phyloP scores from a whole-genome alignment of 2,797 vertebrate genomes.

The Vespertilio murinus region DNA sequence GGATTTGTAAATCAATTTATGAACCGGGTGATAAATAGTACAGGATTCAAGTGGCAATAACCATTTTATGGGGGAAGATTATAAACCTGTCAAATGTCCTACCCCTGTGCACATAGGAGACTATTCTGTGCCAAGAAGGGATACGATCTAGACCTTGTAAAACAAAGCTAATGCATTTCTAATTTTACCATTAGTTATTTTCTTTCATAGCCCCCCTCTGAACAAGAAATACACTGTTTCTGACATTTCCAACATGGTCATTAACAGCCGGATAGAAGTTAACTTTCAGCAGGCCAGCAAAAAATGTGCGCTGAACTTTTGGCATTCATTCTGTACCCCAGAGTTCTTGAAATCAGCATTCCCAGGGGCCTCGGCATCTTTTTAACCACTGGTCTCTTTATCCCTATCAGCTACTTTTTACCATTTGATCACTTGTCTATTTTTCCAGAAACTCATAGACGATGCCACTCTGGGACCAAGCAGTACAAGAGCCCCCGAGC shows the following conservation, averaged over 20 bases:
- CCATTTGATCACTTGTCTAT: background rate
- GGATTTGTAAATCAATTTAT: constrained; percentile 72
- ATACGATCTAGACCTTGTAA: constrained; percentile 16
- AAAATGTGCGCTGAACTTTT: background rate
- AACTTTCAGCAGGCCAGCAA: background rate
- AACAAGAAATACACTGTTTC: constrained; percentile 26
- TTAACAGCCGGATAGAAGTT: background rate
- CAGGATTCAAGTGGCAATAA: constrained; percentile 68
- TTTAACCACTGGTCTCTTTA: constrained; percentile 23
- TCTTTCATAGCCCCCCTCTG: constrained; percentile 26
- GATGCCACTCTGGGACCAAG: background rate
- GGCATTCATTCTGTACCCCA: background rate
- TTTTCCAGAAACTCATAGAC: constrained; percentile 52
- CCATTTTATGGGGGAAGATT: constrained; percentile 58
- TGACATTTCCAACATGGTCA: constrained; percentile 17
- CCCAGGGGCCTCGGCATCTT: background rate
- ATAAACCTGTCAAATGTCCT: constrained; percentile 52
- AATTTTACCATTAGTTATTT: constrained; percentile 63
- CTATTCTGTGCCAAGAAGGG: constrained; percentile 29
- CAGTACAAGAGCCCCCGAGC: background rate
- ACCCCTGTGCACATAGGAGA: background rate
- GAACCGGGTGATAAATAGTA: constrained; percentile 43
- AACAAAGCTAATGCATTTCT: constrained; percentile 62
- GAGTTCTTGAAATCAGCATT: constrained; percentile 6
- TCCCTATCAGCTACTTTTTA: background rate